Conservation (phyloP, 2,888 invertebrate genomes). For the Graphium colonna region DNA sequence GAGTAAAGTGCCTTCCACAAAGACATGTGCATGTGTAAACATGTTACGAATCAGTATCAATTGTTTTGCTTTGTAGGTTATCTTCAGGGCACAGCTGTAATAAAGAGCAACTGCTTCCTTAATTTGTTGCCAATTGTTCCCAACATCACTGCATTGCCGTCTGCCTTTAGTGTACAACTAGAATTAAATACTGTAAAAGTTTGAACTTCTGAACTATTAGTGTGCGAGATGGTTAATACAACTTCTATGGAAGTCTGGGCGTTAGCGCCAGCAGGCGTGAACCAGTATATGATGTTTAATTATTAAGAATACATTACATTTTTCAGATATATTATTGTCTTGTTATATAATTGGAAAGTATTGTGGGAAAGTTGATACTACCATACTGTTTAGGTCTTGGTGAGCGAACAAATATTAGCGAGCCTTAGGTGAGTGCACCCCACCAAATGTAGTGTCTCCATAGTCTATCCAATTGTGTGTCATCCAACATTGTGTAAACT, state of each 20-base stretch:
- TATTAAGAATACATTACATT: slow-evolving; percentile 77
- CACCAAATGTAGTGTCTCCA: slow-evolving; percentile 52
- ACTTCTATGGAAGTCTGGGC: slow-evolving; percentile 53
- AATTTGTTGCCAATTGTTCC: slow-evolving; percentile 44
- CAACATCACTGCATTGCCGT: slow-evolving; percentile 34
- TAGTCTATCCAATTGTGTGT: slow-evolving; percentile 32
- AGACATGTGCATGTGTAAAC: slow-evolving; percentile 3
- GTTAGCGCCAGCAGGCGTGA: slow-evolving; percentile 62
- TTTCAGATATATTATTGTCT: slow-evolving; percentile 81
- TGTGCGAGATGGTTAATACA: slow-evolving; percentile 47
- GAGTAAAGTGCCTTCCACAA: slow-evolving; percentile 21
- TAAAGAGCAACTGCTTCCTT: slow-evolving; percentile 23
- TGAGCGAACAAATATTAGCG: slow-evolving; percentile 67
- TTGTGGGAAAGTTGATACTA: slow-evolving; percentile 63
- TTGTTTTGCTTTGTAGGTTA: slow-evolving; percentile 27
- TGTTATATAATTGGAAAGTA: slow-evolving; percentile 80
- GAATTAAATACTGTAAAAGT: slow-evolving; percentile 46
- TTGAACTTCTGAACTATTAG: slow-evolving; percentile 59
- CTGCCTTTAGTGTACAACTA: slow-evolving; percentile 59
- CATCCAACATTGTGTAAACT: slow-evolving; percentile 26
- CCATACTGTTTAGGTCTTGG: slow-evolving; percentile 58
- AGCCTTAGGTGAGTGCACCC: slow-evolving; percentile 70
- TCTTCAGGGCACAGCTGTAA: slow-evolving; percentile 26
- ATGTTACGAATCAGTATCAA: slow-evolving; percentile 4
- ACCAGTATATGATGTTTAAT: slow-evolving; percentile 76